Conservation (phyloP, 2,797 vertebrate species). For the Otolemur crassicaudatus region DNA sequence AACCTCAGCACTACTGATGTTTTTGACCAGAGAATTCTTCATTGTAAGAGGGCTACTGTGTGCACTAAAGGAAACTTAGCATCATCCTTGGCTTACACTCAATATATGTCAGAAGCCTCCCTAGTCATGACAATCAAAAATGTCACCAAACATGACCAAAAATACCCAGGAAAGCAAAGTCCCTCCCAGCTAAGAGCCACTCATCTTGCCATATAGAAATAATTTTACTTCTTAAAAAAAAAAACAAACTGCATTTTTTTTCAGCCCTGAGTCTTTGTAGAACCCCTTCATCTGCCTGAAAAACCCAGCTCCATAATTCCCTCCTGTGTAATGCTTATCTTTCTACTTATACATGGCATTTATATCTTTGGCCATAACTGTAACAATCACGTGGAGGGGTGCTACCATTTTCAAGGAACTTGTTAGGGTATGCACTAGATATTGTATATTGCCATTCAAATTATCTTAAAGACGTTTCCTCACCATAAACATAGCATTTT, state of each 20-base stretch:
- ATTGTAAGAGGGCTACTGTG: accelerated
- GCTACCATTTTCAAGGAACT: not conserved
- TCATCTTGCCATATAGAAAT: too few relatives aligned
- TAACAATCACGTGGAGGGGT: not conserved
- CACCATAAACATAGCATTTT: not conserved
- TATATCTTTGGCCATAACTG: not conserved
- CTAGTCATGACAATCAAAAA: not conserved
- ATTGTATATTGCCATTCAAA: not conserved
- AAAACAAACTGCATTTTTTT: not conserved
- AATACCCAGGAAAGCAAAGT: not conserved
- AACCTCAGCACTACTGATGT: not conserved
- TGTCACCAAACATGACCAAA: not conserved
- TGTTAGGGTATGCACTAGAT: not conserved
- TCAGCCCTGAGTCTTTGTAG: not conserved
- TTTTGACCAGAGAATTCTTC: not conserved
- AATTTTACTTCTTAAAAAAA: not conserved
- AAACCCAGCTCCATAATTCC: not conserved
- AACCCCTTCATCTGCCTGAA: not conserved
- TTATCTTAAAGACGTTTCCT: not conserved
- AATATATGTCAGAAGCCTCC: not conserved
- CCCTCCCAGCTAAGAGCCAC: not conserved
- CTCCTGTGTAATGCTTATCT: too few relatives aligned
- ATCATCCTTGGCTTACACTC: not conserved
- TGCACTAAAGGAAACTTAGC: too few relatives aligned
- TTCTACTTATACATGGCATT: too few relatives aligned